These are phyloP conservation scores for Rhagoletis pomonella DNA, from an alignment of 1,140 invertebrate genomes.

Conservation along the genomic window DNA sequence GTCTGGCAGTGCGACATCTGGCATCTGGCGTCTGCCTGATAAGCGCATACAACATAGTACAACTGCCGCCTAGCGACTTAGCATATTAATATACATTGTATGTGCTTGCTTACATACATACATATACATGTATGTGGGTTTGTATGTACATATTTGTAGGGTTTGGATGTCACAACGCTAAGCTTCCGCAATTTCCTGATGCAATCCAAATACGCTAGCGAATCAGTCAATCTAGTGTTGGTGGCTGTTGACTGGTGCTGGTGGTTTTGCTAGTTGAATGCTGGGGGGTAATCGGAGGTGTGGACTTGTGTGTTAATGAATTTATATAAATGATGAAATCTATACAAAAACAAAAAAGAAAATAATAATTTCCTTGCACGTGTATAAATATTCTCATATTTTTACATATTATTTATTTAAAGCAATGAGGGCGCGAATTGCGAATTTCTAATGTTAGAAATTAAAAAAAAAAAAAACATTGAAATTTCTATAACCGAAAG, in stretches of 20 bases:
- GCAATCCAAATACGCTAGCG: slow-evolving; percentile 31
- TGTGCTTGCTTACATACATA: background rate
- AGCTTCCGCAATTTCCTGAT: slow-evolving; percentile 43
- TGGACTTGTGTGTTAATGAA: background rate
- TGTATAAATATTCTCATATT: too few relatives aligned
- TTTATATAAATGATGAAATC: background rate
- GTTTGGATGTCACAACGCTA: background rate
- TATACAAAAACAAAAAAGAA: background rate
- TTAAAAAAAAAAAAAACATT: too few relatives aligned
- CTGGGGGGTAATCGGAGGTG: background rate
- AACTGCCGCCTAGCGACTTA: background rate
- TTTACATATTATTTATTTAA: background rate
- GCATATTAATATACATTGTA: background rate
- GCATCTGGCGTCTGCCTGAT: slow-evolving; percentile 42
- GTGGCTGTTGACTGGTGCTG: too few relatives aligned
- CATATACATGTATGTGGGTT: background rate
- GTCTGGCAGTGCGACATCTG: slow-evolving; percentile 26
- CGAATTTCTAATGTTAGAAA: background rate
- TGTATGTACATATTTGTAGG: background rate
- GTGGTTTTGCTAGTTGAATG: background rate
- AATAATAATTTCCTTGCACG: too few relatives aligned
- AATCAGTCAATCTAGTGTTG: background rate
- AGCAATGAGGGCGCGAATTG: background rate
- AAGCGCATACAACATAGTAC: background rate
- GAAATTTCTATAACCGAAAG: too few relatives aligned